Evolutionary conservation across 2,797 vertebrate species (phyloP).

Genomic region (Eulemur albifrons): DNA sequence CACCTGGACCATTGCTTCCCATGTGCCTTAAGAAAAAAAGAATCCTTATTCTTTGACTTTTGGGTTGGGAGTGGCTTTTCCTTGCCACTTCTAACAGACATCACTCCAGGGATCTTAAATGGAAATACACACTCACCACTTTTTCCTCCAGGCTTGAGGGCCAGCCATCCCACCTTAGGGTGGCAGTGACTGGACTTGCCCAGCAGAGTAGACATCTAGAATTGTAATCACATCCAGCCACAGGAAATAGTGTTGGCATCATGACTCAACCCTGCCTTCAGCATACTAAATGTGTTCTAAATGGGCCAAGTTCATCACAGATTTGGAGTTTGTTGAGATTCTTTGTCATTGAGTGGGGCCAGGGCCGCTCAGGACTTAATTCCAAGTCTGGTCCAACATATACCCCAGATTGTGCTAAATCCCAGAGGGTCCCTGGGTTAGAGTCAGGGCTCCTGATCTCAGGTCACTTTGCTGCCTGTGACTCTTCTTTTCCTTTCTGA

Average conservation of each 20-base stretch:
- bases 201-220: not conserved
- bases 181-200: not conserved
- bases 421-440: too few species aligned
- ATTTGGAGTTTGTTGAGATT: not conserved
- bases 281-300: not conserved
- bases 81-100: not conserved
- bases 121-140: not conserved
- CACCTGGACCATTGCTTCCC: not conserved
- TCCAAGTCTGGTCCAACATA: not conserved
- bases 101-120: not conserved
- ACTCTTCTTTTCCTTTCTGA: constrained; percentile 7
- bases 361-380: not conserved
- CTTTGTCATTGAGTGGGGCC: not conserved
- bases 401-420: not conserved
- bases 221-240: not conserved
- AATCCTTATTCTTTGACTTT: not conserved
- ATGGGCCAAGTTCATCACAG: not conserved
- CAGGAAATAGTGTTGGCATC: not conserved
- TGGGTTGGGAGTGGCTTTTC: not conserved
- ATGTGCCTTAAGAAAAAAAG: not conserved
- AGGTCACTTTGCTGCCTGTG: not conserved
- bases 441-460: not conserved
- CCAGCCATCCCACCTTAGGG: not conserved
- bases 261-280: not conserved
- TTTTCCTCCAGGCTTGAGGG: not conserved